Conservation (phyloP, 2,797 vertebrate species). For the Pampus argenteus region DNA sequence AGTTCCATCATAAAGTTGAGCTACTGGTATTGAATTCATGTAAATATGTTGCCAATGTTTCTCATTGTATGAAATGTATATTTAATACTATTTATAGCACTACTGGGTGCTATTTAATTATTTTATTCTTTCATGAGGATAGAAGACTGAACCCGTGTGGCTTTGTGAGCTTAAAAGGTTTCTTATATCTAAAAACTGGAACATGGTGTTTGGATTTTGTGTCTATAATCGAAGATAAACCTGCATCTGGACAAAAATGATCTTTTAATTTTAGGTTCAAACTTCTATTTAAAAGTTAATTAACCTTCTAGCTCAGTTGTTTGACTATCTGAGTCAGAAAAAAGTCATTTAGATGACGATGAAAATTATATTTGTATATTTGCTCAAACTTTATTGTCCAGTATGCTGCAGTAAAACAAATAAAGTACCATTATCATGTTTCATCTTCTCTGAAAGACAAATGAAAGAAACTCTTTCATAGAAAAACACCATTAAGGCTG, state of each 20-base stretch:
- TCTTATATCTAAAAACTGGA: background rate
- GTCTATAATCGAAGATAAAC: background rate
- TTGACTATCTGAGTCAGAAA: too few relatives aligned
- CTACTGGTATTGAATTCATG: slow-evolving; percentile 21
- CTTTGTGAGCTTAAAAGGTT: background rate
- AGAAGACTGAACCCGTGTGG: background rate
- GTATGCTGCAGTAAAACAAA: background rate
- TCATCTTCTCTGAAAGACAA: background rate
- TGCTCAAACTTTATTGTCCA: background rate
- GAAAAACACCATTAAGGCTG: background rate
- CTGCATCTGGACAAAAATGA: background rate
- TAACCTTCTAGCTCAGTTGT: too few relatives aligned
- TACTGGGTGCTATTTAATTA: slow-evolving; percentile 29
- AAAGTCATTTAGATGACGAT: too few relatives aligned
- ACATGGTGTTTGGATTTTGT: background rate
- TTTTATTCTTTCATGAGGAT: background rate
- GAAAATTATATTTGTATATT: too few relatives aligned
- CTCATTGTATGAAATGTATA: slow-evolving; percentile 26
- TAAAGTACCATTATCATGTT: background rate
- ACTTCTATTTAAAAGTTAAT: too few relatives aligned
- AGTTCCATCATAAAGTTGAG: background rate
- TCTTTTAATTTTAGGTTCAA: too few relatives aligned
- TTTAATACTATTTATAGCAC: slow-evolving; percentile 56
- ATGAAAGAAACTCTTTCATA: background rate
- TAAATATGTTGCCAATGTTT: slow-evolving; percentile 39